These are phyloP conservation scores for Acanthosepion esculentum DNA, from an alignment of 2,888 invertebrate genomes.

Conservation along the genomic window DNA sequence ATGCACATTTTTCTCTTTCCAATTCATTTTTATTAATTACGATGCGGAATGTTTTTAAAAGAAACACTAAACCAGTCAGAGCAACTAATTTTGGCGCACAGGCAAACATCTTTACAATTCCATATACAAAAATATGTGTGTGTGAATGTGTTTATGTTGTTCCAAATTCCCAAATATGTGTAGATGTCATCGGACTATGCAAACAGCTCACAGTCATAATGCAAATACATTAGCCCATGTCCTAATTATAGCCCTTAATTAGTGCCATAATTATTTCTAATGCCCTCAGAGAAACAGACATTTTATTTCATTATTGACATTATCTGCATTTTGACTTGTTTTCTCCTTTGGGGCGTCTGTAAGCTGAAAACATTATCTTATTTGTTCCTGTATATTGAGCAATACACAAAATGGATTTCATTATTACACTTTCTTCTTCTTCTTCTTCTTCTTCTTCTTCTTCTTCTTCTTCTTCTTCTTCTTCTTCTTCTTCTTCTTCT, in stretches of 20 bases:
- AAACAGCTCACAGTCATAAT: background rate
- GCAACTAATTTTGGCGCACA: too few relatives aligned
- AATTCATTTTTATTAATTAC: too few relatives aligned
- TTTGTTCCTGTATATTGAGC: too few relatives aligned
- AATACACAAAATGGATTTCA: too few relatives aligned
- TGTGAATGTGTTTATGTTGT: background rate
- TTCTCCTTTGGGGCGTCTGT: background rate
- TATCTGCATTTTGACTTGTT: background rate
- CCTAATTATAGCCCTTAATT: background rate
- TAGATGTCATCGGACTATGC: background rate
- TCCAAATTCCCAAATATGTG: background rate
- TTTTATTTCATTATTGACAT: background rate
- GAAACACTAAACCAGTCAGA: too few relatives aligned
- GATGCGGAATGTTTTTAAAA: too few relatives aligned
- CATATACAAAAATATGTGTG: background rate
- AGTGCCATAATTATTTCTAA: background rate
- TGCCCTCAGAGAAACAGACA: slow-evolving; percentile 14
- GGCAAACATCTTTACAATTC: too few relatives aligned
- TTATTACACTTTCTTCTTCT: too few relatives aligned
- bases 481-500: too few relatives aligned
- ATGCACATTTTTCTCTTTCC: too few relatives aligned
- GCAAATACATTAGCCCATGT: background rate
- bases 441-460: too few relatives aligned
- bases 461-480: too few relatives aligned
- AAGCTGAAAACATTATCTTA: background rate